Base-by-base conservation (phyloP, 30 jellyfish, hydroid and myxozoan genomes). In the Morbakka virulenta region DNA sequence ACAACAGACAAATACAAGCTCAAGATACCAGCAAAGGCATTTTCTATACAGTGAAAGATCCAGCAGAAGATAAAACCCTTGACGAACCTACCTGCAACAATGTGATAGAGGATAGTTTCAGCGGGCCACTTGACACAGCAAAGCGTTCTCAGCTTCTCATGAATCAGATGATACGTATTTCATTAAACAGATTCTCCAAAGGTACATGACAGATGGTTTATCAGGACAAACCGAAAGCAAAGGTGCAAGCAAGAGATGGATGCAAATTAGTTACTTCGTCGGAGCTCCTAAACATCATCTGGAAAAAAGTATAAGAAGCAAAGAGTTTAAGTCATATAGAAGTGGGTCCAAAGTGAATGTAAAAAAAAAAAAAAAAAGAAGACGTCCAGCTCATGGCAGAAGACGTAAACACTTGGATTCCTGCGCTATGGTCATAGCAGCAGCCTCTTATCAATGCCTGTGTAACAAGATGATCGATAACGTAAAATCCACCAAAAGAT, bases 241-340 rank as follows among this genome's bases (percentile, higher is more conserved):
- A 13, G 83, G 83, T n/a, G 83, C 79, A 14, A 71, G 83, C 35
- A 74, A 41, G 74, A 71, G 83, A 71, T 71, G 80, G 83, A 35
- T 71, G 83, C 35, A 21, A 50, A 71, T 71, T 11, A 71, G 50
- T 71, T 74, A 71, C 74, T 50, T 6, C 50, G 27, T 0, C 28
- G 83, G 75, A 25, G 83, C 83, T 11, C 36, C 50, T 41, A 71
- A 50, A 71, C 41, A 71, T 4, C 35, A 71, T 35, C 28, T 64
- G 64, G 77, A 64, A 22, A 51, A 53, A 25, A 50, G 77, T 53
- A 53, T 29, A 77, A 23, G 28, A 32, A 36, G 22, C 63, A 74
- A 74, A 28, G 63, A 50, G 36, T 74, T 74, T 67, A 25, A 28
- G 63, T 50, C 85, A 74, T 50, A 36, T 21, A 50, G 85, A 49